Evolutionary conservation across 2,113 vertebrate genomes (phyloP), one percentile per base, ranked within the genome.

Genomic region (Prolemur simus): DNA sequence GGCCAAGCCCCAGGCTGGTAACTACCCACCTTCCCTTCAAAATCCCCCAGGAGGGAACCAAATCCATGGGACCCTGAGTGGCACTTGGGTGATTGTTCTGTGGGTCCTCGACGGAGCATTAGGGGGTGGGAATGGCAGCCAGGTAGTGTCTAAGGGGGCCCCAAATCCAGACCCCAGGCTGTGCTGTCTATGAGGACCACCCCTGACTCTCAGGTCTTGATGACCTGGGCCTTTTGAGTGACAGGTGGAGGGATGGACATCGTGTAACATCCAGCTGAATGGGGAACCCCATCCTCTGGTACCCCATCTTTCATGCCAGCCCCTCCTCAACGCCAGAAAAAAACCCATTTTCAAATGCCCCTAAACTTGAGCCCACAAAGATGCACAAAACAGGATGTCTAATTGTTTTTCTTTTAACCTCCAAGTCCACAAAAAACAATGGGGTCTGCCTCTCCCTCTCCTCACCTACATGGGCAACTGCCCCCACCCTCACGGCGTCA

Each of bases 401-500:
- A 47, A 1, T 15, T 64, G 34, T 18, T 10, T 42, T 11, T 37
- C 34, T 69, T 52, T 81, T 52, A 27, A 42, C 10, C 32, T 83
- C 29, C n/a, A 25, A 0, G 12, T 49, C 14, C 42, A 56, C 34
- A 12, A 32, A 25, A 15, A 73, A 9, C 15, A 12, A 18, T 3
- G 27, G 58, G 7, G 21, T 2, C 5, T 34, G 17, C n/a, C 3
- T 34, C 3, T 2, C 15, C 1, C 29, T 29, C 54, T 20, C 37
- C 9, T 7, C 7, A 29, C 18, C 42, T 12, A 18, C 13, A 76
- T 4, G 8, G 71, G 42, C 73, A 47, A 25, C 77, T 18, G 10
- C 29, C n/a, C n/a, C 17, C 3, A 8, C 1, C 21, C n/a, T 56
- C 42, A 2, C 14, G 0, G 11, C 6, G 17, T 14, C 27, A 3